Evolutionary conservation across 2,797 vertebrate species (phyloP).

Genomic region (Brotula barbata): DNA sequence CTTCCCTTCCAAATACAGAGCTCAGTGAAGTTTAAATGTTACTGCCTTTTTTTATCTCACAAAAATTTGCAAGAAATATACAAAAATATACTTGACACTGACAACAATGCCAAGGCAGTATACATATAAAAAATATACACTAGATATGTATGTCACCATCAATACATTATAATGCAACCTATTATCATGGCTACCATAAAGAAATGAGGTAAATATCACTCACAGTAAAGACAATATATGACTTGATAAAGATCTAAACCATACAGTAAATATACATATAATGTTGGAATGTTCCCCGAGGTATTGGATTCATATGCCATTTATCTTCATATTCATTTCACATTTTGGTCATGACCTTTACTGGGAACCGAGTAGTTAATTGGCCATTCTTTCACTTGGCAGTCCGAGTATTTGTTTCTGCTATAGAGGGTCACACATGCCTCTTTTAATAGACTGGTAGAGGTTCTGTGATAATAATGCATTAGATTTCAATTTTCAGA

Average conservation of each 20-base stretch:
- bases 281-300: constrained; percentile 41
- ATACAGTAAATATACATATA: constrained; percentile 50
- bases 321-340: constrained; percentile 77
- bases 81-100: constrained; percentile 2
- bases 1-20: constrained; percentile 19
- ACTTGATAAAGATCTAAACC: constrained; percentile 55
- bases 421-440: constrained; percentile 36
- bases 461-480: constrained; percentile 57
- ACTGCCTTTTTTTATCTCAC: too few relatives aligned
- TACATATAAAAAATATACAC: constrained; percentile 15
- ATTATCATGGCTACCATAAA: constrained; percentile 37
- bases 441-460: constrained; percentile 57
- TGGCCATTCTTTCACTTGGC: constrained; percentile 63
- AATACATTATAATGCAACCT: too few relatives aligned
- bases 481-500: constrained; percentile 46
- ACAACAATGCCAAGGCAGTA: background rate
- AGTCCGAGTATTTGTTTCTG: constrained; percentile 65
- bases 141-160: constrained; percentile 45
- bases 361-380: constrained; percentile 71
- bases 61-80: too few relatives aligned
- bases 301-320: constrained; percentile 64
- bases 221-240: constrained; percentile 19
- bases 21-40: too few relatives aligned
- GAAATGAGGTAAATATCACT: constrained; percentile 12
- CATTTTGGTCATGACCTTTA: constrained; percentile 78